These are phyloP conservation scores for Blennius ocellaris DNA, from an alignment of 2,113 vertebrate genomes.

Conservation along the genomic window DNA sequence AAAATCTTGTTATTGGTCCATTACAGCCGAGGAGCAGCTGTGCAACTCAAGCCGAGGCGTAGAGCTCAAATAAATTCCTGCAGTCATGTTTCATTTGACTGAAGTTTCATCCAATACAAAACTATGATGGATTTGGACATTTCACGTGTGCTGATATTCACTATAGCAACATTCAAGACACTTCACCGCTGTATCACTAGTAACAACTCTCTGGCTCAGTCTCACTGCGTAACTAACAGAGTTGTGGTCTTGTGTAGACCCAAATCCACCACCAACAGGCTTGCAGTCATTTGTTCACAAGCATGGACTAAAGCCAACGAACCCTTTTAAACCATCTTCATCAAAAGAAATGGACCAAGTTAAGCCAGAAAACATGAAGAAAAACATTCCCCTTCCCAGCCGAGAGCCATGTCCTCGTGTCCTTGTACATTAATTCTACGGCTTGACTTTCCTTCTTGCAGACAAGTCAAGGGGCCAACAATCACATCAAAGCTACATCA, in stretches of 20 bases:
- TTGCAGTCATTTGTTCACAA: constrained; percentile 27
- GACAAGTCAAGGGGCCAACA: constrained; percentile 28
- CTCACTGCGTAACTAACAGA: constrained; percentile 20
- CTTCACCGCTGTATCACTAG: too few species aligned
- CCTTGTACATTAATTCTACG: constrained; percentile 4
- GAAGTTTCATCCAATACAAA: too few species aligned
- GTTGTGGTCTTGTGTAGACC: background rate
- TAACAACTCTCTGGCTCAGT: background rate
- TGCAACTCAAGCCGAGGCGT: too few species aligned
- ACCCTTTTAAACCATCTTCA: constrained; percentile 27
- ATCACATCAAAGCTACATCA: constrained; percentile 28
- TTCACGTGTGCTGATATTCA: too few species aligned
- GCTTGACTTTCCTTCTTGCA: constrained; percentile 13
- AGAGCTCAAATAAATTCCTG: too few species aligned
- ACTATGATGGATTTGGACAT: too few species aligned
- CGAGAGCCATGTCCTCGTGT: constrained; percentile 17
- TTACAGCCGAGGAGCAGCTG: too few species aligned
- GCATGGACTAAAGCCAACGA: constrained; percentile 8
- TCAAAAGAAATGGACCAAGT: constrained; percentile 27
- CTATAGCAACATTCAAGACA: too few species aligned
- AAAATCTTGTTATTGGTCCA: too few species aligned
- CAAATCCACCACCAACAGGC: constrained; percentile 23
- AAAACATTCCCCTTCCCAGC: constrained; percentile 5
- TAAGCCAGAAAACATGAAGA: constrained; percentile 9
- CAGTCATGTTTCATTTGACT: too few species aligned